Evolutionary conservation across 2,888 invertebrate species (phyloP).

Genomic region (Thera britannica): DNA sequence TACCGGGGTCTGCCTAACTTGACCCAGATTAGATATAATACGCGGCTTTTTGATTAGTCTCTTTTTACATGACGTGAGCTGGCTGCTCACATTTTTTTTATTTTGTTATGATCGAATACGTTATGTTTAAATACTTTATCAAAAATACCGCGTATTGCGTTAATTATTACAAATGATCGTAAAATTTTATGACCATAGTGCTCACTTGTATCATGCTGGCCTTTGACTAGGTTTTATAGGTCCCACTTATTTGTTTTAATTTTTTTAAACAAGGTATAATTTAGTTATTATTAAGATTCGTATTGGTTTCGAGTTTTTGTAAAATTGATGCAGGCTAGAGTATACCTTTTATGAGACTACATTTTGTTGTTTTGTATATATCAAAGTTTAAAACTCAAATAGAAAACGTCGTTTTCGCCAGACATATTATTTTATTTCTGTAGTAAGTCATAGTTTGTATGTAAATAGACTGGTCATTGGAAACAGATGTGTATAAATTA

Average conservation of each 20-base stretch:
- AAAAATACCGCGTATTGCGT: neutral
- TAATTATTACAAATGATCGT: conserved; percentile 21
- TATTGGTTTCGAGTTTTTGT: conserved; percentile 29
- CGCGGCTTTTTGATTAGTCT: conserved; percentile 5
- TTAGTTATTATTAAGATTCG: conserved; percentile 16
- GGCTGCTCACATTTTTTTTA: neutral
- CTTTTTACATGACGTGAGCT: neutral
- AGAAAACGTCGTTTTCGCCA: conserved; percentile 46
- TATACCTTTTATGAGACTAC: conserved; percentile 32
- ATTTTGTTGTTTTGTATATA: conserved; percentile 41
- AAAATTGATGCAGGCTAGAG: conserved; percentile 32
- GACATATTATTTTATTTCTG: conserved; percentile 67
- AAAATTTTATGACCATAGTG: conserved; percentile 25
- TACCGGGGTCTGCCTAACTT: neutral
- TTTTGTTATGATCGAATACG: neutral
- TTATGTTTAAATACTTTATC: neutral
- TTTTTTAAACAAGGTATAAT: conserved; percentile 15
- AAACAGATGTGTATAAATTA: conserved; percentile 76
- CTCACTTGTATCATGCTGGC: conserved; percentile 26
- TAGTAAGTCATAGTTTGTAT: conserved; percentile 68
- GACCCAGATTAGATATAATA: conserved; percentile 8
- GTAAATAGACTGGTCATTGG: conserved; percentile 67
- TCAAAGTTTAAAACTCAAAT: conserved; percentile 37
- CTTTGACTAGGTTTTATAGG: conserved; percentile 29
- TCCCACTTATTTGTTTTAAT: conserved; percentile 25